Conservation (phyloP, 2,797 vertebrate species). For the Pangasius djambal region DNA sequence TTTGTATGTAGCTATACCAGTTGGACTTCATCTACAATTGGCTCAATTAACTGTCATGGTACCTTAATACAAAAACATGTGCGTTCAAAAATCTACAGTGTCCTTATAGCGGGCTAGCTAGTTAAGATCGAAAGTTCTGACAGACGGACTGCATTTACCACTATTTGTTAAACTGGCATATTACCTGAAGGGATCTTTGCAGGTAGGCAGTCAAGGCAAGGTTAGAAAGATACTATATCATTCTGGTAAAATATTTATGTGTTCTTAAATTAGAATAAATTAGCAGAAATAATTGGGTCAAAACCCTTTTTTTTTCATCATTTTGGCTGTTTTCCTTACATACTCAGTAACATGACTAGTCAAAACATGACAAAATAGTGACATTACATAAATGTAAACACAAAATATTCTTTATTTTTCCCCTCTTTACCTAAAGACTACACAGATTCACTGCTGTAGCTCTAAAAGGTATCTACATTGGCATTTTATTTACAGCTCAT, state of each 20-base stretch:
- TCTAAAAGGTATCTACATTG: slow-evolving; percentile 98
- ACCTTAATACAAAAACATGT: background rate
- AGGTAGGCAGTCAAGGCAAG: background rate
- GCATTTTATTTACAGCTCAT: slow-evolving; percentile 94
- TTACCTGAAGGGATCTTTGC: background rate
- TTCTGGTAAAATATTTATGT: background rate
- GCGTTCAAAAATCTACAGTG: background rate
- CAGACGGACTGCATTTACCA: background rate
- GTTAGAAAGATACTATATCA: background rate
- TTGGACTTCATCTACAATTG: background rate
- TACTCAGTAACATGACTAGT: background rate
- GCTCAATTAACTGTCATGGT: background rate
- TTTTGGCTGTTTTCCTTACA: background rate
- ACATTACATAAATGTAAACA: slow-evolving; percentile 75
- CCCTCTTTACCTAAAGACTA: slow-evolving; percentile 90
- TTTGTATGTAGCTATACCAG: background rate
- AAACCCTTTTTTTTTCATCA: background rate
- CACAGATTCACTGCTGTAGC: slow-evolving; percentile 90
- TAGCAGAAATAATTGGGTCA: no score
- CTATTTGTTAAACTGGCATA: background rate
- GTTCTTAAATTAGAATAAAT: background rate
- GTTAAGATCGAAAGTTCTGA: background rate
- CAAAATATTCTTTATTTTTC: slow-evolving; percentile 85
- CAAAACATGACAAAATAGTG: slow-evolving; percentile 32
- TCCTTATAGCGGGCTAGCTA: background rate